Percentiles rank a stretch among this genome's conserved stretches.
Evolutionary conservation across 2,797 vertebrate genomes (phyloP).

Genomic region (Tragelaphus oryx): DNA sequence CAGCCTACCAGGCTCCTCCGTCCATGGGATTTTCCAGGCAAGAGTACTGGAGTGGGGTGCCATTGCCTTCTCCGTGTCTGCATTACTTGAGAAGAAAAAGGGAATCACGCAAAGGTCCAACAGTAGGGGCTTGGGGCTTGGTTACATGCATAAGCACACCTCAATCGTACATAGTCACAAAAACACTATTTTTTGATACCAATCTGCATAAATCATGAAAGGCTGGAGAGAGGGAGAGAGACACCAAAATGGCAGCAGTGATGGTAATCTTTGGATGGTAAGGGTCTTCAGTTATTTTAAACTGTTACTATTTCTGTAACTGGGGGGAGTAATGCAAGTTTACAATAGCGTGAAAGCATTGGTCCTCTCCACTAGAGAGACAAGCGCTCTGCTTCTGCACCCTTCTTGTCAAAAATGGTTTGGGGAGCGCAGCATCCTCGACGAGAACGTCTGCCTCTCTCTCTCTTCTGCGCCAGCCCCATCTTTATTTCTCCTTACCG

Average conservation of each 20-base stretch:
- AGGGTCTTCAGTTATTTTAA: neutral
- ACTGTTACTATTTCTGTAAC: neutral
- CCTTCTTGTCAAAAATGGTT: neutral
- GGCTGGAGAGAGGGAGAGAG: neutral
- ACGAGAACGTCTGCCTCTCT: neutral
- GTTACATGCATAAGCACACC: neutral
- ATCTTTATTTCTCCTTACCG: neutral
- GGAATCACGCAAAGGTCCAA: neutral
- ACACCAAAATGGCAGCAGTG: neutral
- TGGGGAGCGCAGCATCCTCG: rapidly evolving
- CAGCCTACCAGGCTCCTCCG: no score
- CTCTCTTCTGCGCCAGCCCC: neutral
- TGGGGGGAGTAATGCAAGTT: neutral
- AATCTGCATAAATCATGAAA: neutral
- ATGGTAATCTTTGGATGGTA: neutral
- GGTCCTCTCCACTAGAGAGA: neutral
- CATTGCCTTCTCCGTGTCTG: neutral
- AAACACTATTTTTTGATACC: neutral
- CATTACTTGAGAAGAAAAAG: neutral
- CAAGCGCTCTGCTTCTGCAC: neutral
- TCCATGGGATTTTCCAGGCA: no score
- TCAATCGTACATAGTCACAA: neutral
- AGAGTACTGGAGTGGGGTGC: no score
- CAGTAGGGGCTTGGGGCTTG: neutral
- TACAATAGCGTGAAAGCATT: neutral